Evolutionary conservation across 2,113 vertebrate genomes (phyloP), one percentile per base, ranked within the genome.

Genomic region (Xiphias gladius): DNA sequence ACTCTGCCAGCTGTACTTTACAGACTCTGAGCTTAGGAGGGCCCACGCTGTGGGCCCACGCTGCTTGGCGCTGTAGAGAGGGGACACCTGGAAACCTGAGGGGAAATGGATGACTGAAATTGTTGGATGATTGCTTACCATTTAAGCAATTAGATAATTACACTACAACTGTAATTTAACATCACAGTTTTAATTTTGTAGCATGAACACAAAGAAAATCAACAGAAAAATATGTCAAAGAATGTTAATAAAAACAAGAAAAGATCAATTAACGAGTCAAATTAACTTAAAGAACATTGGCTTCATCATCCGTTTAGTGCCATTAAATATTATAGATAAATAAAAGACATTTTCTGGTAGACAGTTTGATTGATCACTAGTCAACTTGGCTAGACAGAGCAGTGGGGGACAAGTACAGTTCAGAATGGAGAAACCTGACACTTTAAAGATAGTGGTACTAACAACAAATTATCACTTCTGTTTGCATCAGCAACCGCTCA

Each of bases 1-100:
- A 69, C 69, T 82, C 74, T 22, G 3, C 71, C 79, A 58, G 82
- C 79, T 88, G 73, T 50, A 61, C 73, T 89, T 62, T 52, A 24
- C 75, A 63, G 73, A 68, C 32, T 59, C 26, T 50, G 61, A 61
- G 24, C 74, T 62, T 28, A 41, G 28, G 32, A 41, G 5, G 59
- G 73, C 19, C 43, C 59, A 39, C 1, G 19, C 61, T 52, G 63
- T n/a, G 5, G 59, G 73, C 19, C 43, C 59, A 39, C 1, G 19
- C 61, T 52, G 63, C 22, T 43, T 64, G 39, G 8, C 57, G 59
- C 79, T 74, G 22, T 3, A 35, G 43, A 80, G 4, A 28, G 32
- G 14, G 2, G 24, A 71, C 37, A 80, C 43, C 0, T 57, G 52
- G 14, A 24, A 46, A 72, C 22, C 17, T 2, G 22, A 43, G 65